phyloP scores from a whole-genome alignment of 2,888 invertebrate genomes.

The Polyommatus icarus region DNA sequence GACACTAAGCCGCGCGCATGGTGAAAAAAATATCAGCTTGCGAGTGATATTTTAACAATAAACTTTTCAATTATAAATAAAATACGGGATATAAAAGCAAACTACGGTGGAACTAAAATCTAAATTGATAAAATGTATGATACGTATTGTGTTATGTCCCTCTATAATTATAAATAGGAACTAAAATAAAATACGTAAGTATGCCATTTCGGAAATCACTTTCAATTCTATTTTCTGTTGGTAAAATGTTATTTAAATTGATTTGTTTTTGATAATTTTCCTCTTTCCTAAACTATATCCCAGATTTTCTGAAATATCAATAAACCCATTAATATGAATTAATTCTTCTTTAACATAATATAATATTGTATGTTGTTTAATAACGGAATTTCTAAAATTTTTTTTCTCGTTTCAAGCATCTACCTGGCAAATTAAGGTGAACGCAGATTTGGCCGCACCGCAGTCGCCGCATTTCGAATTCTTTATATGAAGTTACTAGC shows the following conservation, averaged over 20 bases:
- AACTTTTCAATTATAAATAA: slow-evolving; percentile 21
- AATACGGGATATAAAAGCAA: background rate
- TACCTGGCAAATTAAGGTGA: too few relatives aligned
- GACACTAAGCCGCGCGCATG: slow-evolving; percentile 27
- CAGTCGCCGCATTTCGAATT: too few relatives aligned
- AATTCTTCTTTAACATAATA: too few relatives aligned
- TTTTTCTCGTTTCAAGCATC: background rate
- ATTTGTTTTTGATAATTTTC: too few relatives aligned
- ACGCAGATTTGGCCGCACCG: too few relatives aligned
- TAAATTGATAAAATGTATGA: background rate
- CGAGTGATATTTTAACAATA: slow-evolving; percentile 13
- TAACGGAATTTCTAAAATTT: background rate
- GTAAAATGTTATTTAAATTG: too few relatives aligned
- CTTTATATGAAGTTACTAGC: too few relatives aligned
- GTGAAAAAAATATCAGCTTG: slow-evolving; percentile 26
- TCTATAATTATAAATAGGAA: background rate
- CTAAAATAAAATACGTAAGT: background rate
- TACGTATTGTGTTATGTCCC: background rate
- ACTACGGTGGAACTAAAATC: background rate
- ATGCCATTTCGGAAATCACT: background rate
- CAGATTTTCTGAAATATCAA: too few relatives aligned
- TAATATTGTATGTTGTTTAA: too few relatives aligned
- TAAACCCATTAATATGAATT: too few relatives aligned
- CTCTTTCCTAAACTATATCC: too few relatives aligned
- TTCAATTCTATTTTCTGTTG: too few relatives aligned